Base-by-base conservation (phyloP, 2,797 vertebrate genomes). In the Salmo trutta region DNA sequence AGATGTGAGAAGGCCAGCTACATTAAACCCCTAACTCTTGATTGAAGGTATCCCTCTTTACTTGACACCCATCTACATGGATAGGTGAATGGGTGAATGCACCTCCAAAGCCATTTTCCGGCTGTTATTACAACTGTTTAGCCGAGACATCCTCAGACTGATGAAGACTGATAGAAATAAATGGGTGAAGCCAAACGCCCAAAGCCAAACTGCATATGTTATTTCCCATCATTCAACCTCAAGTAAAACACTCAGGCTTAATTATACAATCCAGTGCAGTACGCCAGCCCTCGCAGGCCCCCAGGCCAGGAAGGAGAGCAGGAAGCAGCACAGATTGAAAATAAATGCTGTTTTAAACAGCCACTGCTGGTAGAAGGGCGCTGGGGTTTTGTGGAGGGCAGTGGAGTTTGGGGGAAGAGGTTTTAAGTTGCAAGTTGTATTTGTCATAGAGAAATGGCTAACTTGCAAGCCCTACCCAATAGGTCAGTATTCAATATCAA, bases 101-200 rank as follows among this genome's bases (percentile, higher is more conserved):
- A 59, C 17, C 10, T 14, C 19, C 27, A 33, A 73, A 54, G 75
- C 17, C 73, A 77, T 84, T 82, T 73, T 77, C 75, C 68, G 24
- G 51, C 10, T 79, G 76, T 59, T 71, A 69, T 84, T 82, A 83
- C 69, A 73, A 82, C 77, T 82, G 81, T 83, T 73, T 80, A 77
- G 74, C 71, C 73, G 72, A 82, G 73, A 73, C 16, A 54, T 83
- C 80, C 83, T 77, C 83, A 77, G 83, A 79, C 77, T 83, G 79
- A 78, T 79, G 76, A 82, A 84, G 81, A 82, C 78, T 85, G 85
- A 81, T 77, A 77, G 79, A 78, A 84, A 82, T 75, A 77, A 82
- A 82, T 80, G 85, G 75, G 65, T 69, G 75, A 56, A 84, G 69
- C 54, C 8, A 51, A 76, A 75, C 12, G 76, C 83, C 79, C 69